Evolutionary conservation across 2,888 invertebrate genomes (phyloP).

Genomic region (Cyclophora albipunctata): DNA sequence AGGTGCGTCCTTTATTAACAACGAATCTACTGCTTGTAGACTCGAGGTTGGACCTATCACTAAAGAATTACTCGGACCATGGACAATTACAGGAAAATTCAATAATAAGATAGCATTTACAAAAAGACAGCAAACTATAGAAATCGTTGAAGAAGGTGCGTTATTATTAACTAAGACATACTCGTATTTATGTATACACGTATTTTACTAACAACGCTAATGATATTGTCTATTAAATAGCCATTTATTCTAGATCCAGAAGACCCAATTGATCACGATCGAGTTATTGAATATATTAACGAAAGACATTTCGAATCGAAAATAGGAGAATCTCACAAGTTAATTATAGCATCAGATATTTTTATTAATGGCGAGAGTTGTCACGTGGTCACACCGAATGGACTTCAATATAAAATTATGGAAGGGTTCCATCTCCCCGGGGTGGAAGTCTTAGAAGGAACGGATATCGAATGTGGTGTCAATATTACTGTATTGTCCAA

Average conservation of each 20-base stretch:
- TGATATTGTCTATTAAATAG: neutral
- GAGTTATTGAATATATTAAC: constrained; percentile 16
- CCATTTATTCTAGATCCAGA: constrained; percentile 29
- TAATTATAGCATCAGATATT: constrained; percentile 21
- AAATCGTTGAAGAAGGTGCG: constrained; percentile 34
- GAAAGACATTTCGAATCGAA: constrained; percentile 12
- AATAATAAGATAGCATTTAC: constrained; percentile 23
- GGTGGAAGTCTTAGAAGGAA: constrained; percentile 27
- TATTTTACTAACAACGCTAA: neutral
- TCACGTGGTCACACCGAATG: constrained; percentile 37
- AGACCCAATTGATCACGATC: constrained; percentile 28
- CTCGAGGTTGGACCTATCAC: constrained; percentile 28
- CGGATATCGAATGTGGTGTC: constrained; percentile 37
- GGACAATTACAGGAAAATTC: constrained; percentile 37
- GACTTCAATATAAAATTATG: constrained; percentile 31
- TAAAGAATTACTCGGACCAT: constrained; percentile 27
- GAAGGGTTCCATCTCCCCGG: constrained; percentile 31
- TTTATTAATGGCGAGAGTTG: constrained; percentile 34
- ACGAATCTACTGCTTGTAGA: constrained; percentile 17
- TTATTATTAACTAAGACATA: constrained; percentile 2
- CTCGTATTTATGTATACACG: neutral
- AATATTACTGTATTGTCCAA: constrained; percentile 29
- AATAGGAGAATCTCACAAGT: constrained; percentile 21
- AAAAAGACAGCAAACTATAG: constrained; percentile 24
- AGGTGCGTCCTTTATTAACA: constrained; percentile 21